Evolutionary conservation across 35 echinoderm and acorn worm species (phyloP), one percentile per base, ranked within the genome.

Genomic region (Apostichopus parvimensis): DNA sequence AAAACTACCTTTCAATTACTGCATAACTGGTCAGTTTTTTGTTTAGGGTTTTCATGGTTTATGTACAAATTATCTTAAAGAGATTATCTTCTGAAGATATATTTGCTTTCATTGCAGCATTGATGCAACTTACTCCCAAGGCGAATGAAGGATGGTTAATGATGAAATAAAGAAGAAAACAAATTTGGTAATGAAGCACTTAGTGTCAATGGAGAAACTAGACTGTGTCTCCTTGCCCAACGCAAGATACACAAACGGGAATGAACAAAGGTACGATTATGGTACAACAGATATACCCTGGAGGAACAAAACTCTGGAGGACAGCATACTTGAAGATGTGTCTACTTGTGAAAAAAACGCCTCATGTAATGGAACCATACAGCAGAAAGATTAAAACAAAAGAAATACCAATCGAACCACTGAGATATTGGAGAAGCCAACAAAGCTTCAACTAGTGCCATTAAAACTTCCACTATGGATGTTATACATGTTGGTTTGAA

Each of bases 141-240:
- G 13, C 11, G 14, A 52, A 52, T 12, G 85, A 17, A 8, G 65
- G 6, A 60, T 71, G 55, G 59, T 64, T 22, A 68, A 87, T 87
- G 85, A 86, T 28, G 12, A 9, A 45, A 56, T 59, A 23, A n/a
- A n/a, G 22, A 24, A 87, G 17, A 5, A 87, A 28, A 17, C 85
- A 65, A 87, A 87, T 28, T 87, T 18, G n/a, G 85, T 87, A 14
- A 87, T 87, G 85, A 21, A 25, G 22, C 22, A 12, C 7, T 68
- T 87, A 52, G 8, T 6, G 80, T 55, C 9, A 28, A 83, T 59
- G 80, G 80, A 6, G 21, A 12, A 20, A 11, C 21, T 1, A n/a
- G 55, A 14, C 54, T 83, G 34, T 83, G 80, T 56, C 18, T 57
- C 12, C 56, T 83, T 83, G 80, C 80, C 21, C 5, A 54, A 56